Percentiles rank a stretch among this genome's conserved stretches.
Conservation (phyloP, 2,888 invertebrate species). For the Sphaerophoria rueppellii region DNA sequence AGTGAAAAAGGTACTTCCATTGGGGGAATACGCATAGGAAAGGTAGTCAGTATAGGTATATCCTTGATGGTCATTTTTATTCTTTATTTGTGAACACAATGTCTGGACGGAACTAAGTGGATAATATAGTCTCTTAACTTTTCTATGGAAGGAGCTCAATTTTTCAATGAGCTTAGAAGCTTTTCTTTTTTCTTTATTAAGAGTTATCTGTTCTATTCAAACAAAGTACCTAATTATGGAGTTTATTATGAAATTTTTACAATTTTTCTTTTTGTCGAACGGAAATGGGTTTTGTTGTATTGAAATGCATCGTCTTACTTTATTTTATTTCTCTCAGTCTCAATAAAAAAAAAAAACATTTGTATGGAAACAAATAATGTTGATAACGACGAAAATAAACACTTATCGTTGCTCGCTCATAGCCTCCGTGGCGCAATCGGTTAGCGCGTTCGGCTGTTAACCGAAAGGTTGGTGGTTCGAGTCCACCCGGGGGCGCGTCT, state of each 20-base stretch:
- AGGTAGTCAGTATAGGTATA: background rate
- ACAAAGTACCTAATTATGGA: conserved; percentile 7
- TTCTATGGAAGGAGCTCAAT: conserved; percentile 8
- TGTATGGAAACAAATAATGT: too few species aligned
- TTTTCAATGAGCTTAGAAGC: conserved; percentile 10
- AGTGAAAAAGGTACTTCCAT: conserved; percentile 62
- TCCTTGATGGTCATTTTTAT: conserved; percentile 52
- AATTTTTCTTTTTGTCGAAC: background rate
- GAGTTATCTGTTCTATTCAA: background rate
- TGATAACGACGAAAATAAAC: background rate
- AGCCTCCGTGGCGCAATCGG: conserved; percentile 94
- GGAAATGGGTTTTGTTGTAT: background rate
- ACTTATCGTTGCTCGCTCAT: background rate
- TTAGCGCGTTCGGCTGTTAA: conserved; percentile 99
- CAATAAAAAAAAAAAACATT: too few species aligned
- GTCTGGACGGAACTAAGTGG: background rate
- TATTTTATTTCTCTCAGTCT: too few species aligned
- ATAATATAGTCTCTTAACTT: background rate
- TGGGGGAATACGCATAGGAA: conserved; percentile 21
- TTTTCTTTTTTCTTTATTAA: background rate
- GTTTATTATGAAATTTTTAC: conserved; percentile 9
- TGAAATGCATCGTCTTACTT: too few species aligned
- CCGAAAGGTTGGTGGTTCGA: conserved; percentile 99
- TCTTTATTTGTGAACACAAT: background rate
- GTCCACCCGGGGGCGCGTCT: conserved; percentile 94